These are phyloP conservation scores for Syngnathus acus DNA, from an alignment of 2,797 vertebrate species.

Conservation along the genomic window DNA sequence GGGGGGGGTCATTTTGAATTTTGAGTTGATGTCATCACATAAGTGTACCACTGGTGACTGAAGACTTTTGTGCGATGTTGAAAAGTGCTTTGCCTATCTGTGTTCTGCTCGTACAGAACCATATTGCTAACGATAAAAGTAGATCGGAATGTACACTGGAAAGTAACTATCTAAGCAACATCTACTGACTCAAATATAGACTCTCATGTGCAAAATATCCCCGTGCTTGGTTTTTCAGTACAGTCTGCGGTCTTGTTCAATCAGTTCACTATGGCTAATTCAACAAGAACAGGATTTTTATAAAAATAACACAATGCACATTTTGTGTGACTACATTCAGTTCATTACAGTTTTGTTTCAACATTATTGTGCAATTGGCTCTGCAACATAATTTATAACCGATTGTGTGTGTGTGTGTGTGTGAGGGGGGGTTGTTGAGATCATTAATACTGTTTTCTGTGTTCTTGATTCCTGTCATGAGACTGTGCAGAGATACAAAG, in stretches of 20 bases:
- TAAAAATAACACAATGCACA: neutral
- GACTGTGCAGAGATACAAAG: neutral
- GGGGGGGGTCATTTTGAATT: neutral
- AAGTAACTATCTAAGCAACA: neutral
- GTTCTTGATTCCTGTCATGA: neutral
- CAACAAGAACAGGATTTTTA: neutral
- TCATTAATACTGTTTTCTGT: neutral
- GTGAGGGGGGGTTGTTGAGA: neutral
- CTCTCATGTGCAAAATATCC: neutral
- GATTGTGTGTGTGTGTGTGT: neutral
- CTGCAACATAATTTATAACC: neutral
- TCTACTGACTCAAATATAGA: no score
- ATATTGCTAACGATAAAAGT: neutral
- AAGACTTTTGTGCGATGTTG: neutral
- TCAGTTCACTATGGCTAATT: neutral
- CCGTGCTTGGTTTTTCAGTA: neutral
- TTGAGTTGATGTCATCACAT: neutral
- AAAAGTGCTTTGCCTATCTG: neutral
- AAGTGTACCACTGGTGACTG: neutral
- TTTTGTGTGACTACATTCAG: neutral
- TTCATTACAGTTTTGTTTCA: conserved; percentile 1
- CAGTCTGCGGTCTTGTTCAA: neutral
- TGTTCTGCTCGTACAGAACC: no score
- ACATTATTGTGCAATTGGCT: neutral
- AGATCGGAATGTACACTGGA: neutral